Evolutionary conservation across 23 tunicate species (phyloP).

Genomic region (Halocynthia aurantium): DNA sequence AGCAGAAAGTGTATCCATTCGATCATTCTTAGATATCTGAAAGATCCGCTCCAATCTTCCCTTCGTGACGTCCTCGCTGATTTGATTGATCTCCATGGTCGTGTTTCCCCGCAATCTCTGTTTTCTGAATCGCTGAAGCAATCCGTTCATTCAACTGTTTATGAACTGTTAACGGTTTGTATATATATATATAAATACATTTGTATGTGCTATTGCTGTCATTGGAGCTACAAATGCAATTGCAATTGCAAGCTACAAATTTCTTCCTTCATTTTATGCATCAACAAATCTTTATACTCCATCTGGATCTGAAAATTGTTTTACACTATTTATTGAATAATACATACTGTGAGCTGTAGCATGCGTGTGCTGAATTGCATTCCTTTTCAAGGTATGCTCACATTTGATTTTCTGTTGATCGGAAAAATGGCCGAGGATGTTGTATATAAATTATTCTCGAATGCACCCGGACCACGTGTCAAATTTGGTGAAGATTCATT

Average conservation of each 20-base stretch:
- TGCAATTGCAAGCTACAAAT: not conserved
- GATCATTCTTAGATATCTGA: conserved; percentile 32
- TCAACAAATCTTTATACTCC: not conserved
- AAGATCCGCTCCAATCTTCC: conserved; percentile 68
- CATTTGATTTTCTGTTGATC: too few relatives aligned
- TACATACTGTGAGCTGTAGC: too few relatives aligned
- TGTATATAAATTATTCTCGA: too few relatives aligned
- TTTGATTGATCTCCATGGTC: conserved; percentile 62
- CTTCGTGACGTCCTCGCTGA: conserved; percentile 78
- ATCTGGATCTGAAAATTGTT: too few relatives aligned
- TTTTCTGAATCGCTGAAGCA: conserved; percentile 68
- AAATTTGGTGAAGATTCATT: too few relatives aligned
- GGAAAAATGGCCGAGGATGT: too few relatives aligned
- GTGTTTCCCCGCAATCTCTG: conserved; percentile 45
- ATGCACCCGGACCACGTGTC: too few relatives aligned
- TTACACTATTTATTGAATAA: too few relatives aligned
- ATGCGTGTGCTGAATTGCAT: too few relatives aligned
- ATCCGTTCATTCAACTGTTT: conserved; percentile 55
- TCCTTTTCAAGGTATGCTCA: too few relatives aligned
- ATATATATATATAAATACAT: not conserved
- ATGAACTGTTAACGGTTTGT: conserved; percentile 45
- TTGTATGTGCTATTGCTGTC: conserved; percentile 1
- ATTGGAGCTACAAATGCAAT: not conserved
- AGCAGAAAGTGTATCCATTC: too few relatives aligned
- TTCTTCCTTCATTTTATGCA: not conserved